Conservation (phyloP, 1,140 invertebrate species). For the Oedothorax gibbosus region DNA sequence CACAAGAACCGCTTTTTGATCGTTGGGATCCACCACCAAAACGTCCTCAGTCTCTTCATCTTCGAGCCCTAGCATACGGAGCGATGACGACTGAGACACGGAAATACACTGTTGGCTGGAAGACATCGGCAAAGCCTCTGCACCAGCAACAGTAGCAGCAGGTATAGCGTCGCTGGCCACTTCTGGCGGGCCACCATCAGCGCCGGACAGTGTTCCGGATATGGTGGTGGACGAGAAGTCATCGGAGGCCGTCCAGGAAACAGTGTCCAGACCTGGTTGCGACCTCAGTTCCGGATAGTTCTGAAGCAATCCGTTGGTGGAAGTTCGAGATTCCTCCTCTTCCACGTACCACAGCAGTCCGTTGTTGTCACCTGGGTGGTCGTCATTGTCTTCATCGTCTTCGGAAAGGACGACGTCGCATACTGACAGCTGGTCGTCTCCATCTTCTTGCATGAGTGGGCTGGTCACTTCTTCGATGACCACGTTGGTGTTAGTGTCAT, state of each 20-base stretch:
- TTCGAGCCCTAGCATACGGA: conserved; percentile 33
- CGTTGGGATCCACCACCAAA: conserved; percentile 52
- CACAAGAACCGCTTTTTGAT: conserved; percentile 53
- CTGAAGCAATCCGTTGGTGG: conserved; percentile 48
- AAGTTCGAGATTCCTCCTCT: conserved; percentile 41
- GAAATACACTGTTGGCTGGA: conserved; percentile 36
- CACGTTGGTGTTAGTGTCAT: conserved; percentile 20
- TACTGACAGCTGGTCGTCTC: conserved; percentile 37
- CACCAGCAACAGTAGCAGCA: not conserved
- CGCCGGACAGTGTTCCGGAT: conserved; percentile 52
- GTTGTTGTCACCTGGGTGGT: conserved; percentile 10
- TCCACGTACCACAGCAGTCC: conserved; percentile 47
- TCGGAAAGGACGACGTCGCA: conserved; percentile 30
- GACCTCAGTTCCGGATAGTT: conserved; percentile 53
- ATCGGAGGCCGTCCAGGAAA: conserved; percentile 56
- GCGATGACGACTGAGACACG: conserved; percentile 46
- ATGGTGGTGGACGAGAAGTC: conserved; percentile 54
- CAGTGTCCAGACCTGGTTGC: conserved; percentile 53
- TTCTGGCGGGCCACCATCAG: not conserved
- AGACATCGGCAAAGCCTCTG: not conserved
- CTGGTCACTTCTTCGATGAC: conserved; percentile 14
- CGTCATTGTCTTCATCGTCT: not conserved
- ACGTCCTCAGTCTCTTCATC: conserved; percentile 49
- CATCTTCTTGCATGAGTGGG: not conserved
- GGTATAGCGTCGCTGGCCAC: not conserved